Percentiles rank a stretch among this genome's conserved stretches.
phyloP scores from a whole-genome alignment of 2,888 invertebrate species.

The Abrostola tripartita region DNA sequence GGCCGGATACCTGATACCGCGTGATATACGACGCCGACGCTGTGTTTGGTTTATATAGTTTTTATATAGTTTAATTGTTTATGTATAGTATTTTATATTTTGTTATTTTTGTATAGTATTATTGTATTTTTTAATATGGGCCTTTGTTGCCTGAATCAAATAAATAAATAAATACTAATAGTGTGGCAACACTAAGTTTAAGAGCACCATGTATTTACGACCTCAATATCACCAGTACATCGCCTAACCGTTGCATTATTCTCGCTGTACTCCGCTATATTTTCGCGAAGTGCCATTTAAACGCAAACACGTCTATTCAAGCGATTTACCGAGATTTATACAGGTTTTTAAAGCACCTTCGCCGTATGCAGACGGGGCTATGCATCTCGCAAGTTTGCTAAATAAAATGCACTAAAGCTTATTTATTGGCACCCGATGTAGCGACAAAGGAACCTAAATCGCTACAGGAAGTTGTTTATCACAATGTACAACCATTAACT shows the following conservation, averaged over 20 bases:
- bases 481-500: not conserved
- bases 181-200: no score
- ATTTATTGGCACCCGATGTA: constrained; percentile 41
- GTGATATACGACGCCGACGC: no score
- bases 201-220: no score
- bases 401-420: constrained; percentile 59
- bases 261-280: constrained; percentile 49
- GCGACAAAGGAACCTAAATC: constrained; percentile 22
- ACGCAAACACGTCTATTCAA: constrained; percentile 63
- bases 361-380: constrained; percentile 35
- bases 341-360: constrained; percentile 62
- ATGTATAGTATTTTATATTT: no score
- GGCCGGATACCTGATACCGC: no score
- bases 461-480: constrained; percentile 21
- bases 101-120: no score
- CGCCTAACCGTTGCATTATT: constrained; percentile 1
- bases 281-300: constrained; percentile 62
- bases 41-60: no score
- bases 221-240: not conserved
- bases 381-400: constrained; percentile 53
- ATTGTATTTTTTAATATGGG: no score
- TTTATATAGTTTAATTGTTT: no score
- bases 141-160: no score
- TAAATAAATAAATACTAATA: no score
- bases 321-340: constrained; percentile 70